These are phyloP conservation scores for Eurytoma californica DNA, from an alignment of 2,888 invertebrate species.

Conservation along the genomic window DNA sequence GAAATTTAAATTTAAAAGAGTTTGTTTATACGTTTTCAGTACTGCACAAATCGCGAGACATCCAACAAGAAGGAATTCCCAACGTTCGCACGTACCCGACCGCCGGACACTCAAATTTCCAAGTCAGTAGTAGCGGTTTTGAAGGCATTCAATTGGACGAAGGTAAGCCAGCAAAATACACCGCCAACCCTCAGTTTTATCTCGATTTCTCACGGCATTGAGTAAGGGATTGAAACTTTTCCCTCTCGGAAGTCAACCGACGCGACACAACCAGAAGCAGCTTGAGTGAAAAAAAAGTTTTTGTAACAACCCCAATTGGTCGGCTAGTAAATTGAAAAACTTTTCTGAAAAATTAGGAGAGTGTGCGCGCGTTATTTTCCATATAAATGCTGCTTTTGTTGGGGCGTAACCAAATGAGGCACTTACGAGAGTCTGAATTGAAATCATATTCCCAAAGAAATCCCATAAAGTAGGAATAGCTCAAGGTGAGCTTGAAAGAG, in stretches of 20 bases:
- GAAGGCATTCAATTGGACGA: conserved; percentile 91
- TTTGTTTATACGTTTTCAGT: conserved; percentile 78
- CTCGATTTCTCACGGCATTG: not conserved
- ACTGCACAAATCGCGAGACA: conserved; percentile 91
- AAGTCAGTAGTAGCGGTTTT: conserved; percentile 92
- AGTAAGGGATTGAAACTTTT: not conserved
- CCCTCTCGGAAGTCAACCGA: not conserved
- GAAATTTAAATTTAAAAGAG: no score
- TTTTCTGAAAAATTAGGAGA: conserved; percentile 15
- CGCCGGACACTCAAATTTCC: conserved; percentile 95
- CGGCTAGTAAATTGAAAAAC: conserved; percentile 27
- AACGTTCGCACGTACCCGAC: conserved; percentile 93
- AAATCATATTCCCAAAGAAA: not conserved
- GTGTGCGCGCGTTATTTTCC: not conserved
- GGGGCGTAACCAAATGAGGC: not conserved
- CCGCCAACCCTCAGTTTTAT: not conserved
- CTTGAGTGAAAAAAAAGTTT: not conserved
- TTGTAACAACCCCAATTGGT: not conserved
- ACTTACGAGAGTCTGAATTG: not conserved
- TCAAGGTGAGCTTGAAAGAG: no score
- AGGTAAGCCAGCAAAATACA: conserved; percentile 77
- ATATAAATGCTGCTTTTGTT: not conserved
- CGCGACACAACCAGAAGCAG: not conserved
- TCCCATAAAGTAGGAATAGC: not conserved
- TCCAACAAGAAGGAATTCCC: conserved; percentile 92